A percentile compares a stretch with the other conserved stretches of the same genome.
Evolutionary conservation across 2,888 invertebrate genomes (phyloP).

Genomic region (Capitulum mitella): DNA sequence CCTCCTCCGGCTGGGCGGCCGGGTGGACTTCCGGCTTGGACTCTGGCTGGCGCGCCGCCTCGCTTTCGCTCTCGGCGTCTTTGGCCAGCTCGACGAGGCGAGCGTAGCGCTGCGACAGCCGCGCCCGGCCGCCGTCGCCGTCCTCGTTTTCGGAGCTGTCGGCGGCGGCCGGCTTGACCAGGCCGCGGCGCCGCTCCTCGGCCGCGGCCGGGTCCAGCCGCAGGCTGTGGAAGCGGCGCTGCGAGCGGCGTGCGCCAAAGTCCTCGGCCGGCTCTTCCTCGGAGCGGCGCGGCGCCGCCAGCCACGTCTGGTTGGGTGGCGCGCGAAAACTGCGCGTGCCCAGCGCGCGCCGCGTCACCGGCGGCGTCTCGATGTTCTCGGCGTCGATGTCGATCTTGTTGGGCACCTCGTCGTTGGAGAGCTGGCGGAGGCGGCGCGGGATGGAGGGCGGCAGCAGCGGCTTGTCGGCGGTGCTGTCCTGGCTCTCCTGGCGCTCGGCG

Average conservation of each 20-base stretch:
- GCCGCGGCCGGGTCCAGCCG: conserved; percentile 27
- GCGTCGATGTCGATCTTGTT: conserved; percentile 78
- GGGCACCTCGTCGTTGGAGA: conserved; percentile 36
- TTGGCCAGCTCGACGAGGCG: conserved; percentile 34
- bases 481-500: conserved; percentile 32
- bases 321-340: conserved; percentile 43
- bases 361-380: conserved; percentile 84
- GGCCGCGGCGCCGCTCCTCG: conserved; percentile 31
- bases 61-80: conserved; percentile 34
- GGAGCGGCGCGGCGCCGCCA: conserved; percentile 23
- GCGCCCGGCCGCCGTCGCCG: conserved; percentile 30
- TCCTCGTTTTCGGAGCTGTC: conserved; percentile 35
- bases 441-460: conserved; percentile 41
- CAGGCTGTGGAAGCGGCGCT: conserved; percentile 35
- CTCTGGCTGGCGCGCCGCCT: conserved; percentile 26
- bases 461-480: conserved; percentile 26
- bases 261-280: conserved; percentile 31
- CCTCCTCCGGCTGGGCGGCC: conserved; percentile 47
- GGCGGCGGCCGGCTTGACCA: not conserved
- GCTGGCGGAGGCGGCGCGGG: conserved; percentile 36
- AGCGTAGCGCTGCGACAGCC: conserved; percentile 32
- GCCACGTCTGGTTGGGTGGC: conserved; percentile 30
- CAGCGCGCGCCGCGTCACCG: conserved; percentile 63
- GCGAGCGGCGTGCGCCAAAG: conserved; percentile 31
- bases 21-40: conserved; percentile 48